A percentile compares a stretch with the other conserved stretches of the same genome.
Evolutionary conservation across 2,797 vertebrate species (phyloP).

Genomic region (Adrianichthys oophorus): DNA sequence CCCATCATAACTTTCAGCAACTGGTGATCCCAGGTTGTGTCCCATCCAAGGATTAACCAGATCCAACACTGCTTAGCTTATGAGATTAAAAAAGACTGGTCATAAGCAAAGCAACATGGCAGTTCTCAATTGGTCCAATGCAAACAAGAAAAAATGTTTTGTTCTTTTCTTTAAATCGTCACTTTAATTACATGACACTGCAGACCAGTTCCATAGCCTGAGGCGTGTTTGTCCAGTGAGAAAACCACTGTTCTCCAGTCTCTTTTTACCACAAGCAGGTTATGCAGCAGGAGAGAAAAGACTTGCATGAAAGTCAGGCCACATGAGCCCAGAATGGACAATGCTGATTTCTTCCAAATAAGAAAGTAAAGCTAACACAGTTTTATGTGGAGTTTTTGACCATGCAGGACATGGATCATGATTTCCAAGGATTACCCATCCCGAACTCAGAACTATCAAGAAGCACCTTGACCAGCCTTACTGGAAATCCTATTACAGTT

Average conservation of each 20-base stretch:
- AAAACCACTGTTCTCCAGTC: too few relatives aligned
- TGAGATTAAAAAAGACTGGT: too few relatives aligned
- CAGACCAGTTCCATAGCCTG: too few relatives aligned
- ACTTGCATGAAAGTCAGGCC: too few relatives aligned
- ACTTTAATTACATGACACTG: constrained; percentile 8
- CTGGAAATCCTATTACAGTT: constrained; percentile 26
- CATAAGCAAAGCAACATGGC: too few relatives aligned
- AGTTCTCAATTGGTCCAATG: not conserved
- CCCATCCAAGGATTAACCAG: too few relatives aligned
- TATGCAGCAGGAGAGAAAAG: too few relatives aligned
- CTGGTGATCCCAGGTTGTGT: too few relatives aligned
- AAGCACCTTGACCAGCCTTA: constrained; percentile 3
- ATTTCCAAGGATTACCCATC: constrained; percentile 19
- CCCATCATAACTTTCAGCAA: too few relatives aligned
- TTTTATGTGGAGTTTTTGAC: constrained; percentile 1
- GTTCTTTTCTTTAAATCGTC: constrained; percentile 4
- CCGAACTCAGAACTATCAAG: constrained; percentile 14
- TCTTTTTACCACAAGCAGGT: too few relatives aligned
- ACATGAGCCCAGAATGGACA: constrained; percentile 1
- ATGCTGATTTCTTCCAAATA: constrained; percentile 12
- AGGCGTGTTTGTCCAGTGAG: too few relatives aligned
- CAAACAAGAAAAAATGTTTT: constrained; percentile 24
- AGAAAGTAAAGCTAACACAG: not conserved
- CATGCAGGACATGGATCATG: constrained; percentile 13
- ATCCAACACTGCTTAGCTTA: too few relatives aligned